These are phyloP conservation scores for Aquatica leii DNA, from an alignment of 2,888 invertebrate species.

Conservation along the genomic window DNA sequence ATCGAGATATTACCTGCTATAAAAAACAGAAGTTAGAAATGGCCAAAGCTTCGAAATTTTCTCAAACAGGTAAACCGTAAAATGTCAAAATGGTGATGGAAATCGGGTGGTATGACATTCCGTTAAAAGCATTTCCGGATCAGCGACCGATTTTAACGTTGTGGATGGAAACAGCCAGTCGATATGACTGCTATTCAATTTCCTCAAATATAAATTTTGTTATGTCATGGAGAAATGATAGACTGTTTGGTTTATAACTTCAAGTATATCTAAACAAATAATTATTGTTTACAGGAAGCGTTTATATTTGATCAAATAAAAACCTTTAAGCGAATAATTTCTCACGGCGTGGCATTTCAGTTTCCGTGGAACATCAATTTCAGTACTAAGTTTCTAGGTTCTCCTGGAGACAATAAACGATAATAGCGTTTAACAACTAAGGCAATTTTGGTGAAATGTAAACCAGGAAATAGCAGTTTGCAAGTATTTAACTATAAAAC, in stretches of 20 bases:
- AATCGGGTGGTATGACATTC: conserved; percentile 56
- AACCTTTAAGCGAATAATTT: background rate
- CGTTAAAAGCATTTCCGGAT: conserved; percentile 58
- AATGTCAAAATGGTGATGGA: conserved; percentile 57
- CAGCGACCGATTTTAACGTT: conserved; percentile 46
- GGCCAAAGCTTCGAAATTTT: conserved; percentile 30
- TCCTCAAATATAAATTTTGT: conserved; percentile 52
- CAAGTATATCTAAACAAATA: conserved; percentile 13
- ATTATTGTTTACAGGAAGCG: conserved; percentile 12
- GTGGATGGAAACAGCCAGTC: conserved; percentile 47
- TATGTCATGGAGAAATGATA: conserved; percentile 46
- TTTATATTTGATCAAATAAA: background rate
- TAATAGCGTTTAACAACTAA: conserved; percentile 51
- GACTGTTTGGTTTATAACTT: conserved; percentile 30
- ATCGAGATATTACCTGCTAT: conserved; percentile 36
- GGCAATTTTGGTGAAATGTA: conserved; percentile 53
- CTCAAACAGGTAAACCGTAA: conserved; percentile 51
- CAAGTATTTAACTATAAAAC: conserved; percentile 52
- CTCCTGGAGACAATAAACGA: conserved; percentile 43
- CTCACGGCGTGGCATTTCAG: background rate
- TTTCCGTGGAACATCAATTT: conserved; percentile 19
- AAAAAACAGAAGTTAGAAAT: conserved; percentile 36
- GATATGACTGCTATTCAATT: conserved; percentile 54
- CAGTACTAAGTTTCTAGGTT: conserved; percentile 15
- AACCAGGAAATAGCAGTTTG: conserved; percentile 54